Base-by-base conservation (phyloP, 2,888 invertebrate genomes). In the Nemurella pictetii region DNA sequence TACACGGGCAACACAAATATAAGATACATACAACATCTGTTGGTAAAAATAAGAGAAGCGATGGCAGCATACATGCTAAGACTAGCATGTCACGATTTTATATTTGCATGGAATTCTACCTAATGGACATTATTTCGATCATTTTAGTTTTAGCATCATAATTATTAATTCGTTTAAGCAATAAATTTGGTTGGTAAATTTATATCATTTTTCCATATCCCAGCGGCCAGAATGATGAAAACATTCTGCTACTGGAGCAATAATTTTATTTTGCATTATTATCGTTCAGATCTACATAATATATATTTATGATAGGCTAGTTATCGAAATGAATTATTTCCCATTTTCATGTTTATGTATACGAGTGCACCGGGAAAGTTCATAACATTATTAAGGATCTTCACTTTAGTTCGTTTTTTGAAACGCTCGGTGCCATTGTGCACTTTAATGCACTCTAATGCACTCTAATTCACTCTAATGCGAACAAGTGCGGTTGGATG, bases 21-120 rank as follows among this genome's bases (percentile, higher is more conserved):
- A 27, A 28, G 55, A 82, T 82, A 82, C 82, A 72, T 82, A 28
- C 20, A 82, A 82, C 82, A 82, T 82, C 82, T 82, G 82, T 25
- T 82, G 28, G 72, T 36, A 82, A 28, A 81, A 28, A 82, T n/a
- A n/a, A n/a, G n/a, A n/a, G n/a, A n/a, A n/a, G n/a, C n/a, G n/a
- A n/a, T n/a, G n/a, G n/a, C n/a, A n/a, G n/a, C n/a, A n/a, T n/a
- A n/a, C n/a, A n/a, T n/a, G n/a, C n/a, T n/a, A n/a, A n/a, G n/a
- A n/a, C n/a, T n/a, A n/a, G n/a, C n/a, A n/a, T n/a, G n/a, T n/a
- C n/a, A n/a, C n/a, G n/a, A n/a, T n/a, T n/a, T n/a, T n/a, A n/a
- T n/a, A n/a, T n/a, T n/a, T n/a, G n/a, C n/a, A n/a, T n/a, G n/a
- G n/a, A n/a, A n/a, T n/a, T n/a, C n/a, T n/a, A n/a, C 30, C 1